A percentile compares a stretch with the other conserved stretches of the same genome.
These are phyloP conservation scores for Anneissia japonica DNA, from an alignment of 35 echinoderm and acorn worm species.

Conservation along the genomic window DNA sequence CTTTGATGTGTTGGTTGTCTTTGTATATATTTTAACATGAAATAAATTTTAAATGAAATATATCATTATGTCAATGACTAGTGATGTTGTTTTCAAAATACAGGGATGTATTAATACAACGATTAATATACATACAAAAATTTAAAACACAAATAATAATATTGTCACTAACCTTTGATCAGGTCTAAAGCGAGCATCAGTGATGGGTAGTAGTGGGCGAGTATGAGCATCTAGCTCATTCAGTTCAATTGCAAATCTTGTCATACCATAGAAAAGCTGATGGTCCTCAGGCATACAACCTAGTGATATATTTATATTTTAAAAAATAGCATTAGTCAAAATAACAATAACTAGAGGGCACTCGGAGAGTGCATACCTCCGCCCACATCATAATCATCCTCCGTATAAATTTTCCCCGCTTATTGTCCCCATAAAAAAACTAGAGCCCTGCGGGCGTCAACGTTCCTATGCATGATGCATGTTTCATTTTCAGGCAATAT, in stretches of 20 bases:
- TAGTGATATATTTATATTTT: background rate
- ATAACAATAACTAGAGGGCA: no score
- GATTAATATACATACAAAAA: conserved; percentile 4
- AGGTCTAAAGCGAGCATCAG: conserved; percentile 86
- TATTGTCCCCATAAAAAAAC: background rate
- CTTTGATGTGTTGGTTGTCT: no score
- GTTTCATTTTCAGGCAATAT: no score
- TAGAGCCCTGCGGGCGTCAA: no score
- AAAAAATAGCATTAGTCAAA: background rate
- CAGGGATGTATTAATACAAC: background rate
- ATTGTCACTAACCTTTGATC: conserved; percentile 82
- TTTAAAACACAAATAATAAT: background rate
- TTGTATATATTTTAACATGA: background rate
- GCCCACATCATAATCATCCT: no score
- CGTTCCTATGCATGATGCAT: no score
- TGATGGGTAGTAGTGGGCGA: conserved; percentile 59
- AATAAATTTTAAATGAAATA: background rate
- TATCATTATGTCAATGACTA: background rate
- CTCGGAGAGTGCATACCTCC: no score
- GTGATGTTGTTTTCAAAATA: background rate
- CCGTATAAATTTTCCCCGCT: no score
- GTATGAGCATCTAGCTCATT: conserved; percentile 78
- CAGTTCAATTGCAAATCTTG: conserved; percentile 95
- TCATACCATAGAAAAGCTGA: conserved; percentile 89
- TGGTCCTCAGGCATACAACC: conserved; percentile 85